These are phyloP conservation scores for Lithobius niger DNA, from an alignment of 1,140 invertebrate species.

Conservation along the genomic window DNA sequence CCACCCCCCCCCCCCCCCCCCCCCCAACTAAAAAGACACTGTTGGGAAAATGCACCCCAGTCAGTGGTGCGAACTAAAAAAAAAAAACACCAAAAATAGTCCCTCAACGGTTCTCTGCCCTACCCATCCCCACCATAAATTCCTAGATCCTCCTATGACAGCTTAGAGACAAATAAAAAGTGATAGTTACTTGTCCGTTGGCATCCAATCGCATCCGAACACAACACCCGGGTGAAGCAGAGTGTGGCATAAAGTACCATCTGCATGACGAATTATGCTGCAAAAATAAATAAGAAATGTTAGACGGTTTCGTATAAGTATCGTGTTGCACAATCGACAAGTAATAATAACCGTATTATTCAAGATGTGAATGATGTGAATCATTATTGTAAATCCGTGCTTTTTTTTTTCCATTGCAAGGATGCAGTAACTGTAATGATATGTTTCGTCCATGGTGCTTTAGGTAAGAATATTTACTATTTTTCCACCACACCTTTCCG, in stretches of 20 bases:
- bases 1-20: too few species aligned
- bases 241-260: slow-evolving; percentile 30
- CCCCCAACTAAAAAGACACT: not conserved
- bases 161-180: not conserved
- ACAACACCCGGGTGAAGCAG: slow-evolving; percentile 35
- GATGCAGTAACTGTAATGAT: not conserved
- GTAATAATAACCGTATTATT: not conserved
- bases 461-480: not conserved
- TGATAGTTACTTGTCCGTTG: slow-evolving; percentile 29
- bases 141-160: not conserved
- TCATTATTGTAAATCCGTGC: not conserved
- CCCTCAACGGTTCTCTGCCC: too few species aligned
- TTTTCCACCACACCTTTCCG: not conserved
- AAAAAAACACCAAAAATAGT: not conserved
- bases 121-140: too few species aligned
- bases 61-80: slow-evolving; percentile 4
- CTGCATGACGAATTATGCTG: slow-evolving; percentile 32
- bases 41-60: not conserved
- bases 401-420: not conserved
- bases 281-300: slow-evolving; percentile 1
- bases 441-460: not conserved
- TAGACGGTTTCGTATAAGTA: not conserved
- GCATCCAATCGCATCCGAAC: slow-evolving; percentile 37
- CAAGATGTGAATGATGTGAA: not conserved
- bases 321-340: not conserved